Percentiles rank a stretch among this genome's conserved stretches.
Conservation (phyloP, 2,113 vertebrate species). For the Pelodiscus sinensis region DNA sequence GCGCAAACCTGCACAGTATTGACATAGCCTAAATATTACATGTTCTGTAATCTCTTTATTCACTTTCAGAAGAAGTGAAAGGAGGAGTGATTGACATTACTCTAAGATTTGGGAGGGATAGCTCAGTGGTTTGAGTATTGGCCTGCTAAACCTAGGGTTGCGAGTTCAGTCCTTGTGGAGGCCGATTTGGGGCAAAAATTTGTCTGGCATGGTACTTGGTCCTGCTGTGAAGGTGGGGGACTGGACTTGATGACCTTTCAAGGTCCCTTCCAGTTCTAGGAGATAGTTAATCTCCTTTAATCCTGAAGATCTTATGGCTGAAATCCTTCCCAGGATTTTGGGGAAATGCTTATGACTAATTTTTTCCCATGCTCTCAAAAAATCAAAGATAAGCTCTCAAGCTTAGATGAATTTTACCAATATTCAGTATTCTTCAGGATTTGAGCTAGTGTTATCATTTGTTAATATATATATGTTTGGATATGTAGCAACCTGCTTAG, state of each 20-base stretch:
- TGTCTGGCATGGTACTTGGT: too few species aligned
- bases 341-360: not conserved
- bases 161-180: too few species aligned
- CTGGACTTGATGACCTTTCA: too few species aligned
- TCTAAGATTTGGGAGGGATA: too few species aligned
- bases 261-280: too few species aligned
- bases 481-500: not conserved
- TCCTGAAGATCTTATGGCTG: not conserved
- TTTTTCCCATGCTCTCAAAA: not conserved
- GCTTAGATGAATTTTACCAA: not conserved
- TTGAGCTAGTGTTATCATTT: not conserved
- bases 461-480: not conserved
- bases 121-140: too few species aligned
- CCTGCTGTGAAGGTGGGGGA: too few species aligned
- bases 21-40: not conserved
- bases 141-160: too few species aligned
- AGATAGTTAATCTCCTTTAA: too few species aligned
- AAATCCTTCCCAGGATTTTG: not conserved
- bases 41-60: not conserved
- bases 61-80: not conserved
- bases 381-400: not conserved
- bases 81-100: not conserved
- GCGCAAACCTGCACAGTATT: too few species aligned
- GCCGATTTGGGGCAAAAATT: too few species aligned
- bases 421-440: not conserved